Conservation (phyloP, 2,113 vertebrate genomes). For the Pristiophorus japonicus region DNA sequence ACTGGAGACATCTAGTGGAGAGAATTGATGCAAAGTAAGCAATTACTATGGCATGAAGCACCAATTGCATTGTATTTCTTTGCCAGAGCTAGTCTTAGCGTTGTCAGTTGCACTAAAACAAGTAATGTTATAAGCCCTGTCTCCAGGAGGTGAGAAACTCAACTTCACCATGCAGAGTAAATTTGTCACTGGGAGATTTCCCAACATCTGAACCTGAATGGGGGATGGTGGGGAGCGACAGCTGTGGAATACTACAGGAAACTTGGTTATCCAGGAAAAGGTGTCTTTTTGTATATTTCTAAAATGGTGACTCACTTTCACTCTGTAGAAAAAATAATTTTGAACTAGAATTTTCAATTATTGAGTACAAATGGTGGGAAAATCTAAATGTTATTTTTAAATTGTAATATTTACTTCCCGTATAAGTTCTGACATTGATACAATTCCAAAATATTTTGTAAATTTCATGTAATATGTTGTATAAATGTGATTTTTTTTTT, state of each 20-base stretch:
- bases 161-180: neutral
- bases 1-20: neutral
- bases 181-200: neutral
- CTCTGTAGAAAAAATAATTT: neutral
- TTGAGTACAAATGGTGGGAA: too few relatives aligned
- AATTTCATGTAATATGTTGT: neutral
- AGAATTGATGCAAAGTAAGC: neutral
- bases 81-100: neutral
- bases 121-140: neutral
- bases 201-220: neutral
- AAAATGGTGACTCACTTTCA: too few relatives aligned
- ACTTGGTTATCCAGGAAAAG: neutral
- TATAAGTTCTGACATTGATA: neutral
- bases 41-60: neutral
- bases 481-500: neutral
- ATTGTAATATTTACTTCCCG: neutral
- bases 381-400: neutral
- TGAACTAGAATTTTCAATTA: neutral
- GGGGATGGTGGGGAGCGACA: too few relatives aligned
- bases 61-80: neutral
- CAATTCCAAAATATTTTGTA: neutral
- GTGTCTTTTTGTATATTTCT: neutral
- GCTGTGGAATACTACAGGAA: neutral
- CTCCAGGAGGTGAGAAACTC: neutral
- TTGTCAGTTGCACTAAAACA: neutral